Percentiles rank a stretch among this genome's conserved stretches.
Conservation (phyloP, 2,113 vertebrate genomes). For the Lepidothrix coronata region DNA sequence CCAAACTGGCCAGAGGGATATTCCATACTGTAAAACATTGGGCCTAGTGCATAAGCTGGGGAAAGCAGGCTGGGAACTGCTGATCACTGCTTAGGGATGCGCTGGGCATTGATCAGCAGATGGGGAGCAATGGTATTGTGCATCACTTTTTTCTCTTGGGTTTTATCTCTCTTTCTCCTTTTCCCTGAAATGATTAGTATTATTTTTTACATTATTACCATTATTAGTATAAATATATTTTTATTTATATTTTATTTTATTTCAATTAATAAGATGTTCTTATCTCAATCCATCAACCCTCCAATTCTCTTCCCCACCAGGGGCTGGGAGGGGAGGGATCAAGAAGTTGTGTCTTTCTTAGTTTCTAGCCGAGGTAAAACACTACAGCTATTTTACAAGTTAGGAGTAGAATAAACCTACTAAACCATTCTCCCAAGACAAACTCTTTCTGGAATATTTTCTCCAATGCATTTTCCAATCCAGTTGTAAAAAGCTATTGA, state of each 20-base stretch:
- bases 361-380: background rate
- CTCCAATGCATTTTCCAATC: background rate
- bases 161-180: background rate
- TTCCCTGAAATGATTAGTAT: background rate
- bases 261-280: background rate
- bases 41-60: background rate
- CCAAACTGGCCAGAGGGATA: background rate
- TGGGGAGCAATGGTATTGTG: background rate
- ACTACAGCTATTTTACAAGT: background rate
- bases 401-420: background rate
- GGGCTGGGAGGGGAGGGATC: background rate
- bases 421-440: background rate
- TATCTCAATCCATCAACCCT: background rate
- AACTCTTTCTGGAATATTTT: background rate
- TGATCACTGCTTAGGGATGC: background rate
- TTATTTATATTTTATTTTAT: background rate
- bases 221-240: background rate
- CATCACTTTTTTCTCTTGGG: background rate
- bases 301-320: accelerated
- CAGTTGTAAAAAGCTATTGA: background rate
- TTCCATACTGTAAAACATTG: background rate
- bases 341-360: background rate
- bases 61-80: background rate
- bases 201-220: background rate
- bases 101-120: background rate